These are phyloP conservation scores for Drosophila biarmipes DNA, from an alignment of 1,140 invertebrate species.

Conservation along the genomic window DNA sequence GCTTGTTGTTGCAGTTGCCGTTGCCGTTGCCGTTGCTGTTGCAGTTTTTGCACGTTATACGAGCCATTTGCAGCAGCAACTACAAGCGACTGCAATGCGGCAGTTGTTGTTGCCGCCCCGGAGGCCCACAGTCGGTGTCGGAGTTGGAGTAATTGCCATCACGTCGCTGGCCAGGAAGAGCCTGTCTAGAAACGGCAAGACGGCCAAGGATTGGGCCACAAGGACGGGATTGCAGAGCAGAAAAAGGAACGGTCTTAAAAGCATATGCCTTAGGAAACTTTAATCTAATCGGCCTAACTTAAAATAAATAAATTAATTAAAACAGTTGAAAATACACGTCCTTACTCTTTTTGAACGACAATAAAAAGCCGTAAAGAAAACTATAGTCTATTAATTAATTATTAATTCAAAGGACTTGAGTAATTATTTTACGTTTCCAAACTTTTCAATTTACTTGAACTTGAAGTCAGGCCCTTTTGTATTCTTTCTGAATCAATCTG, in stretches of 20 bases:
- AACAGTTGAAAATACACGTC: too few species aligned
- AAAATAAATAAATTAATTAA: not conserved
- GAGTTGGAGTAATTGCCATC: slow-evolving; percentile 70
- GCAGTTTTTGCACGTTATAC: slow-evolving; percentile 81
- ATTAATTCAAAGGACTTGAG: too few species aligned
- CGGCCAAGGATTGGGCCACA: slow-evolving; percentile 15
- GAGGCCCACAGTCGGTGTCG: slow-evolving; percentile 23
- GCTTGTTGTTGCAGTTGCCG: slow-evolving; percentile 46
- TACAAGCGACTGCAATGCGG: slow-evolving; percentile 79
- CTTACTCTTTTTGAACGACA: too few species aligned
- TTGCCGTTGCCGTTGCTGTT: slow-evolving; percentile 62
- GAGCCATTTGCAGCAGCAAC: slow-evolving; percentile 78
- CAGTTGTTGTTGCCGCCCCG: slow-evolving; percentile 63
- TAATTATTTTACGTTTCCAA: too few species aligned
- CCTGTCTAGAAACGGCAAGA: slow-evolving; percentile 31
- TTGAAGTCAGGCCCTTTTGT: too few species aligned
- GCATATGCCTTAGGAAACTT: not conserved
- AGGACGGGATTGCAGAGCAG: slow-evolving; percentile 17
- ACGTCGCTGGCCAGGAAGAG: slow-evolving; percentile 46
- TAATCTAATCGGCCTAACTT: not conserved
- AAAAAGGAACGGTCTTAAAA: not conserved
- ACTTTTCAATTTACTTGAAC: too few species aligned
- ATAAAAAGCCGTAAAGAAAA: too few species aligned
- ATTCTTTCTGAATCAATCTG: too few species aligned
- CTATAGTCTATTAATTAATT: too few species aligned